These are phyloP conservation scores for Passer domesticus DNA, from an alignment of 2,113 vertebrate genomes.

Conservation along the genomic window DNA sequence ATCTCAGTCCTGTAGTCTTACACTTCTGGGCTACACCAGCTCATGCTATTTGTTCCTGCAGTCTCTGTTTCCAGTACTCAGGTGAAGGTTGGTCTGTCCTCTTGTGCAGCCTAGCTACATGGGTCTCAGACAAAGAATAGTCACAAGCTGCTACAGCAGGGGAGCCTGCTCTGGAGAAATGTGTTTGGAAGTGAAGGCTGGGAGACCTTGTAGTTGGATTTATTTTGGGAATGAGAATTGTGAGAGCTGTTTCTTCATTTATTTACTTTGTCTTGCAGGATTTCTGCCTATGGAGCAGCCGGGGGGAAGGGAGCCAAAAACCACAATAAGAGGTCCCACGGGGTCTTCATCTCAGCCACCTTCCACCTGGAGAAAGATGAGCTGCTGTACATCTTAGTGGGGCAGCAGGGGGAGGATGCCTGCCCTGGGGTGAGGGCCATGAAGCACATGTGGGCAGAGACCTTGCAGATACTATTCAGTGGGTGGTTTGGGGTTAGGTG, in stretches of 20 bases:
- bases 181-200: neutral
- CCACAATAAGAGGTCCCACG: constrained; percentile 86
- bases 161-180: neutral
- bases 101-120: neutral
- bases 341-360: constrained; percentile 86
- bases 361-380: constrained; percentile 85
- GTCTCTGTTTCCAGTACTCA: neutral
- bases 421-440: constrained; percentile 83
- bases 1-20: neutral
- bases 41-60: neutral
- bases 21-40: neutral
- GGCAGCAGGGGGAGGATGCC: constrained; percentile 91
- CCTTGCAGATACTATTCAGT: neutral
- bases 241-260: neutral
- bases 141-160: neutral
- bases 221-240: neutral
- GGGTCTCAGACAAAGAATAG: neutral
- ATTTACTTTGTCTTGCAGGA: constrained; percentile 69
- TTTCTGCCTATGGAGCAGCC: constrained; percentile 88
- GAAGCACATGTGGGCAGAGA: neutral
- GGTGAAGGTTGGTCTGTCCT: neutral
- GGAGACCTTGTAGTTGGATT: neutral
- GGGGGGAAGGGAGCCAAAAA: constrained; percentile 90
- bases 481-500: neutral
- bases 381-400: constrained; percentile 84